Conservation (phyloP, 2,113 vertebrate species). For the Amphilophus citrinellus region DNA sequence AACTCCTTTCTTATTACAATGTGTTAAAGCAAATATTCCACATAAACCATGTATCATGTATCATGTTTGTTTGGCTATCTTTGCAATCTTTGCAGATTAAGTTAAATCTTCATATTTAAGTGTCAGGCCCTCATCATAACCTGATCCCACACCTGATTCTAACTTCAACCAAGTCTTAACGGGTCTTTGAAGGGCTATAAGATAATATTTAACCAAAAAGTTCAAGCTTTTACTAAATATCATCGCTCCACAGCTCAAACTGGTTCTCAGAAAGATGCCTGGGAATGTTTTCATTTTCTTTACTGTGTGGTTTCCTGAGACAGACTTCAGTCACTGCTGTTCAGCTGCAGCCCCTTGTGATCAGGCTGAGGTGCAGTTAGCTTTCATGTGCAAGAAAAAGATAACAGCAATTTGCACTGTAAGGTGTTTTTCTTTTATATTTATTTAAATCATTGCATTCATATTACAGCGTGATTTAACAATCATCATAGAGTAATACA, state of each 20-base stretch:
- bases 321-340: background rate
- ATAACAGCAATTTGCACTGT: conserved; percentile 21
- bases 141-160: rapidly evolving
- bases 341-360: background rate
- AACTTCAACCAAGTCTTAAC: background rate
- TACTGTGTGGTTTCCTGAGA: background rate
- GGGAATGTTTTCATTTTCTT: background rate
- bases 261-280: background rate
- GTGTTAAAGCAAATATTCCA: too few relatives aligned
- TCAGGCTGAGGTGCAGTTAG: background rate
- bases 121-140: background rate
- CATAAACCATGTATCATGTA: too few relatives aligned
- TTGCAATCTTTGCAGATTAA: background rate
- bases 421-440: background rate
- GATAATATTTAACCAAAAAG: background rate
- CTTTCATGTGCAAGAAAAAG: conserved; percentile 44
- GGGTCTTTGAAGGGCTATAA: background rate
- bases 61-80: background rate
- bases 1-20: too few relatives aligned
- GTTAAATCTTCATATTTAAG: too few relatives aligned
- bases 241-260: background rate
- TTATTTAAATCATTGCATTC: conserved; percentile 20
- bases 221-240: background rate
- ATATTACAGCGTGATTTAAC: conserved; percentile 27
- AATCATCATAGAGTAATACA: conserved; percentile 1